These are phyloP conservation scores for Sebastes itinus DNA, from an alignment of 2,797 vertebrate genomes.

Conservation along the genomic window DNA sequence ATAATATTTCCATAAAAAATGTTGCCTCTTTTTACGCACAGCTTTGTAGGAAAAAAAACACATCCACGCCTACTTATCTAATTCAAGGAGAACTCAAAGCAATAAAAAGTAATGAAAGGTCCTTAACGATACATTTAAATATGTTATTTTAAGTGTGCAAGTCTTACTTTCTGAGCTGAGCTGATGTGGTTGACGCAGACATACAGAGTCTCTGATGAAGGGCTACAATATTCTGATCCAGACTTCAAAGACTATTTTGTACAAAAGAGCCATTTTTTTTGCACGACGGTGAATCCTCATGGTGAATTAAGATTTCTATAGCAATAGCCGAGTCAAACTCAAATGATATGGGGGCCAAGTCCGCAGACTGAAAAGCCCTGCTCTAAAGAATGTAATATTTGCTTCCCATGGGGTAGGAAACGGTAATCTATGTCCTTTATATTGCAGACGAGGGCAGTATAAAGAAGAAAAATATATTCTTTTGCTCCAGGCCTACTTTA, in stretches of 20 bases:
- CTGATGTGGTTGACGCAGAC: conserved; percentile 83
- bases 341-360: conserved; percentile 95
- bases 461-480: conserved; percentile 88
- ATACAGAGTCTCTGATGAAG: conserved; percentile 91
- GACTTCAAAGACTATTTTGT: conserved; percentile 94
- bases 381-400: conserved; percentile 97
- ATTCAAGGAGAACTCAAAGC: not conserved
- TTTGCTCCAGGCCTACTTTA: conserved; percentile 87
- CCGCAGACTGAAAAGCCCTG: conserved; percentile 89
- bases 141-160: conserved; percentile 28
- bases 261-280: conserved; percentile 99
- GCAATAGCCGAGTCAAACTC: conserved; percentile 98
- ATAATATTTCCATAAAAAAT: not conserved
- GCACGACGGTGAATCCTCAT: conserved; percentile 98
- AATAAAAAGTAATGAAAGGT: not conserved
- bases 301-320: conserved; percentile 99
- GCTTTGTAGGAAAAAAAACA: not conserved
- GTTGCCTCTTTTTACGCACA: conserved; percentile 3
- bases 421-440: conserved; percentile 81
- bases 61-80: not conserved
- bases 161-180: conserved; percentile 72
- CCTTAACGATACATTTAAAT: not conserved
- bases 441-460: conserved; percentile 63
- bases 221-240: conserved; percentile 90
- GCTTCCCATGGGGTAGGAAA: conserved; percentile 85